A percentile compares a stretch with the other conserved stretches of the same genome.
phyloP scores from a whole-genome alignment of 2,113 vertebrate genomes.

The Silurus meridionalis region DNA sequence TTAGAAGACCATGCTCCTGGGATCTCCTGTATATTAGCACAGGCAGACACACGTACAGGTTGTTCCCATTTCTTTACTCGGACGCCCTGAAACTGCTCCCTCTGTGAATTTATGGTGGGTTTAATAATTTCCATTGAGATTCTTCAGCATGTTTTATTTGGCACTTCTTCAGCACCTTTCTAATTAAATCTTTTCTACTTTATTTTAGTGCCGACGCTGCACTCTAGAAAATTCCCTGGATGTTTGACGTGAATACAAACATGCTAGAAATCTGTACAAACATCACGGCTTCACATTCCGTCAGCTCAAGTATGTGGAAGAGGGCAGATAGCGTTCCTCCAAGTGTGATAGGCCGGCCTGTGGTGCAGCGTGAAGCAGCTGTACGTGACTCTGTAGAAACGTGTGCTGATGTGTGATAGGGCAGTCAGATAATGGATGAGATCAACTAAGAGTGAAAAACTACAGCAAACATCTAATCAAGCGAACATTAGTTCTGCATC shows the following conservation, averaged over 20 bases:
- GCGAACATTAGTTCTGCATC: too few species aligned
- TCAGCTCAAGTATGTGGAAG: too few species aligned
- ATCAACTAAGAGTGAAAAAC: too few species aligned
- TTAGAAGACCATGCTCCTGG: not conserved
- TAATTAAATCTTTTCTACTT: not conserved
- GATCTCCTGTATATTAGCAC: not conserved
- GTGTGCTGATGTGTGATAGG: too few species aligned
- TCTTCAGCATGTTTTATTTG: not conserved
- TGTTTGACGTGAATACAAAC: not conserved
- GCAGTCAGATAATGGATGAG: too few species aligned
- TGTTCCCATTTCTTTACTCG: not conserved
- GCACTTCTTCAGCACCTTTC: not conserved
- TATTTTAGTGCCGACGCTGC: not conserved
- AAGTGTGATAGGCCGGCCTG: too few species aligned
- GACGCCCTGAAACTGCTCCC: not conserved
- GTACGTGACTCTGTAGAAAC: too few species aligned
- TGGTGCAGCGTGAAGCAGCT: too few species aligned
- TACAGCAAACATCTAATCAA: too few species aligned
- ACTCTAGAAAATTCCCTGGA: not conserved
- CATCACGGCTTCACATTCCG: not conserved
- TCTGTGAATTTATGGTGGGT: not conserved
- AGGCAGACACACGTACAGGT: not conserved
- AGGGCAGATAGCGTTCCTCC: too few species aligned
- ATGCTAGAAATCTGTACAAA: not conserved
- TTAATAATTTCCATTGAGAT: not conserved